Base-by-base conservation (phyloP, 2,797 vertebrate genomes). In the Trachurus trachurus region DNA sequence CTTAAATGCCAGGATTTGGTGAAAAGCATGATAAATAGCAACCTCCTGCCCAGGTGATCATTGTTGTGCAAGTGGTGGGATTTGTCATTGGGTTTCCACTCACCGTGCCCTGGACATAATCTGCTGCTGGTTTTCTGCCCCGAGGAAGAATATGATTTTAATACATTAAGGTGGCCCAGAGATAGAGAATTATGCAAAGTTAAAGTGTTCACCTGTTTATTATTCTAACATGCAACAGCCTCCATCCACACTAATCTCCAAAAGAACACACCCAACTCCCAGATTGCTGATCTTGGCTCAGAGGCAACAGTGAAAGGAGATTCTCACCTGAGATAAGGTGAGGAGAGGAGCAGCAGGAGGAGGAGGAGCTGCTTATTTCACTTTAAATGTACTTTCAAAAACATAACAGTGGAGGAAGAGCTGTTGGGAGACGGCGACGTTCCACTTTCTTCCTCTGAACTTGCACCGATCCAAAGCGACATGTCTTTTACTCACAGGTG, bases 121-220 rank as follows among this genome's bases (percentile, higher is more conserved):
- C 93, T 92, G 91, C 91, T 90, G 83, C 90, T 88, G 91, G 88
- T 94, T 94, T 88, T 88, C 70, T 78, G 85, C 92, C 92, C 52
- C 16, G 21, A 89, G 92, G 88, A 86, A 80, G 92, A 94, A 94
- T 94, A 91, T 69, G 45, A 94, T 94, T 94, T 94, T 91, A 92
- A 94, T 93, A 93, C 84, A 94, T 94, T 93, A 93, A 85, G 84
- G 83, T 91, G 87, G 85, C 56, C 29, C 72, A 77, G 83, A 91
- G 91, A 94, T 92, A 92, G 74, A 85, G 90, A 94, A 94, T 94
- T 94, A 95, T 94, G 90, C 93, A 91, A 86, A 91, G 90, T 92
- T 93, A 88, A 91, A 91, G 87, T 94, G 89, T 88, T 92, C 89
- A 93, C 93, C 94, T 95, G 91, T 94, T 95, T 94, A 93, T 94